These are phyloP conservation scores for Campoplex nolae DNA, from an alignment of 2,888 invertebrate species.

Conservation along the genomic window DNA sequence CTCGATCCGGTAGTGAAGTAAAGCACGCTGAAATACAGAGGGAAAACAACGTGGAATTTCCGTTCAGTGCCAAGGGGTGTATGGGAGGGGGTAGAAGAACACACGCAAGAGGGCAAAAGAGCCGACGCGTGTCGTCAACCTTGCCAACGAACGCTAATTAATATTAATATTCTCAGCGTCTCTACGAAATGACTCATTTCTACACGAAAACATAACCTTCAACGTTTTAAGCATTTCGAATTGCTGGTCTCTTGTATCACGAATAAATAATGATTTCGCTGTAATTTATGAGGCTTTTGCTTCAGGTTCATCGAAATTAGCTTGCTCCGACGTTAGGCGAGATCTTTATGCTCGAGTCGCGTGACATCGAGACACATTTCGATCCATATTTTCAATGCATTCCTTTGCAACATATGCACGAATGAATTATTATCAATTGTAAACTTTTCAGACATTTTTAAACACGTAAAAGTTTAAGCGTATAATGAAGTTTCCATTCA, in stretches of 20 bases:
- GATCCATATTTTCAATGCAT: neutral
- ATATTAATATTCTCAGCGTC: conserved; percentile 65
- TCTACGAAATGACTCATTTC: conserved; percentile 62
- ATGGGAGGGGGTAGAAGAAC: conserved; percentile 46
- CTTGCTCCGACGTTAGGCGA: neutral
- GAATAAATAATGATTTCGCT: conserved; percentile 53
- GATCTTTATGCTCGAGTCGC: neutral
- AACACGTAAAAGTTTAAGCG: no score
- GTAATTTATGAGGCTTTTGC: conserved; percentile 44
- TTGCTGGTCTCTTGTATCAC: conserved; percentile 26
- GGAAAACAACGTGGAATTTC: conserved; percentile 58
- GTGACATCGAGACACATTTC: neutral
- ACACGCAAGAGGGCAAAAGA: conserved; percentile 54
- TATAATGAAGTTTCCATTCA: neutral
- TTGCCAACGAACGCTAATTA: conserved; percentile 54
- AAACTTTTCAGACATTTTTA: neutral
- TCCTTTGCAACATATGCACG: neutral
- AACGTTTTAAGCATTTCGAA: conserved; percentile 25
- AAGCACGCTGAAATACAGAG: conserved; percentile 47
- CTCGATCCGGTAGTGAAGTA: conserved; percentile 50
- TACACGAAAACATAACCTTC: conserved; percentile 43
- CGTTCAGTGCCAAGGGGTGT: conserved; percentile 27
- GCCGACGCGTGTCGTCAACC: conserved; percentile 48
- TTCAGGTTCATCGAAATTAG: neutral
- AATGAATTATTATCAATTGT: neutral